phyloP scores from a whole-genome alignment of 2,113 vertebrate genomes.

The Vimba vimba region DNA sequence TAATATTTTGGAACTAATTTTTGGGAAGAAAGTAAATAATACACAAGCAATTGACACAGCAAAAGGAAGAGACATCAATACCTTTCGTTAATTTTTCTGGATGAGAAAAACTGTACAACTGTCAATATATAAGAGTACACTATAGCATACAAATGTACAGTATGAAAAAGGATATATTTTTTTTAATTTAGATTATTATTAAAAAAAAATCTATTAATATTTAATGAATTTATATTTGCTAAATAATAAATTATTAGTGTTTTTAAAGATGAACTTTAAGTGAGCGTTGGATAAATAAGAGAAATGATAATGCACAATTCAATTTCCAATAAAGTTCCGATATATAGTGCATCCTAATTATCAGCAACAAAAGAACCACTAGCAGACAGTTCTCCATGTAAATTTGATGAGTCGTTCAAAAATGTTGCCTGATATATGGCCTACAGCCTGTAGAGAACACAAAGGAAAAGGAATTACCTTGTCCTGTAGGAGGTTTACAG shows the following conservation, averaged over 20 bases:
- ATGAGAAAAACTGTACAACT: not conserved
- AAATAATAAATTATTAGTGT: too few relatives aligned
- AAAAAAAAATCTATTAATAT: too few relatives aligned
- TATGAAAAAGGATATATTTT: not conserved
- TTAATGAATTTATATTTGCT: not conserved
- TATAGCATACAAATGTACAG: not conserved
- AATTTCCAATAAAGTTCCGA: not conserved
- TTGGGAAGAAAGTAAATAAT: not conserved
- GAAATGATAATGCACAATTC: not conserved
- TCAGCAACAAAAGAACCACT: not conserved
- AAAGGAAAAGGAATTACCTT: not conserved
- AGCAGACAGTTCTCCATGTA: not conserved
- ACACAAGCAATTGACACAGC: not conserved
- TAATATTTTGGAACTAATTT: not conserved
- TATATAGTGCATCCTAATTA: not conserved
- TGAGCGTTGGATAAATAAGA: not conserved
- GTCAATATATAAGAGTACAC: not conserved
- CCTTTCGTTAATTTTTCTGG: not conserved
- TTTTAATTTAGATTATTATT: too few relatives aligned
- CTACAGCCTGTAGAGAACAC: not conserved
- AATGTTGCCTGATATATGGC: not conserved
- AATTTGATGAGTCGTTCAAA: constrained; percentile 14
- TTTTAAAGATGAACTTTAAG: not conserved
- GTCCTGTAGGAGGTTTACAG: constrained; percentile 12
- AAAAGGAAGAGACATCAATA: not conserved